Evolutionary conservation across 2,888 invertebrate genomes (phyloP), one percentile per base, ranked within the genome.

Genomic region (Tetheella fluctuosa): DNA sequence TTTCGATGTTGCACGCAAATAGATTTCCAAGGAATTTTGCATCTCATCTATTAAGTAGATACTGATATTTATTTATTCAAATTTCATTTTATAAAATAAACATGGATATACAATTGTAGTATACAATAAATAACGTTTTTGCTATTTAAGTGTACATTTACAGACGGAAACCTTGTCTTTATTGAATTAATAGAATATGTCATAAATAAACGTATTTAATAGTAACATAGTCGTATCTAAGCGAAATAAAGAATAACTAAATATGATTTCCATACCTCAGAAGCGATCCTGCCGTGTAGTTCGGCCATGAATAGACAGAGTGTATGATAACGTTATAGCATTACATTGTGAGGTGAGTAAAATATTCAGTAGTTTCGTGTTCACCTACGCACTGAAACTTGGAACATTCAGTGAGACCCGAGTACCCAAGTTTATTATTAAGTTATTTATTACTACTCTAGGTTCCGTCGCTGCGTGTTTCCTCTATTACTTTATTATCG

Each of bases 361-460:
- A 73, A 64, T 71, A 69, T 74, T 69, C 60, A 72, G 60, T 23
- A 52, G 39, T 53, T 52, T 52, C 25, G 13, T 23, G 7, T 15
- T 58, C 52, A 67, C 42, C 42, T 63, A 25, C 58, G 28, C 23
- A 62, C 58, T 59, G 59, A 58, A 59, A 64, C 58, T 63, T 34
- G 30, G 59, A 59, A 54, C 54, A 62, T 58, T 60, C 28, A 53
- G 59, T 39, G 42, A 7, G 20, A 66, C 69, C 55, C 63, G 57
- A 64, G 65, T 63, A 58, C 48, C 54, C 53, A 23, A 62, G 58
- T 52, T 66, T 52, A 61, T 59, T 63, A 65, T 23, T 55, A 53
- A 52, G 55, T 34, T 55, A 12, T 13, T 20, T 48, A 20, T 48
- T 48, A 48, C 48, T 34, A 15, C 23, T 37, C 17, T 37, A 55